Conservation (phyloP, 1,140 invertebrate species). For the Drosophila orosa region DNA sequence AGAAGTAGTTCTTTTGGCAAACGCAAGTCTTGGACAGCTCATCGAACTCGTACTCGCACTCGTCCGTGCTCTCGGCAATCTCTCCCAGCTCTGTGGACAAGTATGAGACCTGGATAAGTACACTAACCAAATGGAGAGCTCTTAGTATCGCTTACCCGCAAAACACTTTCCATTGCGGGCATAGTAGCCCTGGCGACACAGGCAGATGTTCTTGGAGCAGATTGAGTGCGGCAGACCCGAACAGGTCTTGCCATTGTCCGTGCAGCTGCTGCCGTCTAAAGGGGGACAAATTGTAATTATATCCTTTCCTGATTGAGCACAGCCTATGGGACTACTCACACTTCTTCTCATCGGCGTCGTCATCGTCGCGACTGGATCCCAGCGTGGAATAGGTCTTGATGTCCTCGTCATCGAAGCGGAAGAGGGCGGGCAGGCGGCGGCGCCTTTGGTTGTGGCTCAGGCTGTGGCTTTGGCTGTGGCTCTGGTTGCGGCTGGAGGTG, state of each 20-base stretch:
- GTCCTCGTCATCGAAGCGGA: constrained; percentile 77
- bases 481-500: constrained; percentile 47
- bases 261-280: constrained; percentile 75
- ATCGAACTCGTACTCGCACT: constrained; percentile 78
- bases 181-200: constrained; percentile 76
- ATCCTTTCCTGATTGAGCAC: neutral
- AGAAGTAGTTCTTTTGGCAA: constrained; percentile 83
- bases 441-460: constrained; percentile 32
- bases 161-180: constrained; percentile 77
- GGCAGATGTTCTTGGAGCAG: constrained; percentile 70
- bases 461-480: constrained; percentile 43
- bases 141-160: constrained; percentile 59
- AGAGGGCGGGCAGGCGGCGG: constrained; percentile 61
- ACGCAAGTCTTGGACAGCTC: constrained; percentile 73
- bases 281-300: neutral
- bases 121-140: rapidly evolving
- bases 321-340: constrained; percentile 50
- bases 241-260: constrained; percentile 75
- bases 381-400: constrained; percentile 78
- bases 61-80: constrained; percentile 81
- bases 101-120: neutral
- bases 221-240: constrained; percentile 72
- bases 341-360: constrained; percentile 67
- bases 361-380: constrained; percentile 77
- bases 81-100: constrained; percentile 71